phyloP scores from a whole-genome alignment of 1,140 invertebrate species.

The Ostrea denselamellosa region DNA sequence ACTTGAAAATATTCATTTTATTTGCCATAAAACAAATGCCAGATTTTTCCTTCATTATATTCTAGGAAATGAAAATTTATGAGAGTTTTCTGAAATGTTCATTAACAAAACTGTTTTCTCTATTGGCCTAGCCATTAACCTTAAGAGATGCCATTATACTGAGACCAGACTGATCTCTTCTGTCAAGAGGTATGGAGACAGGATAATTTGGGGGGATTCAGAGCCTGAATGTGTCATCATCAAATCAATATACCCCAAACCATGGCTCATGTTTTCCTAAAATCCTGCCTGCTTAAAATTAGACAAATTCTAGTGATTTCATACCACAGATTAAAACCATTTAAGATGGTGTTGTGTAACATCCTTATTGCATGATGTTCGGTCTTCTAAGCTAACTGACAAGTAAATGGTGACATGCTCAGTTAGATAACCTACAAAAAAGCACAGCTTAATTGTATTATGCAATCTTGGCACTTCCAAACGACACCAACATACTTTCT shows the following conservation, averaged over 20 bases:
- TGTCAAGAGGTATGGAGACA: neutral
- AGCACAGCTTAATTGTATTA: neutral
- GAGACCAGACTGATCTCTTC: neutral
- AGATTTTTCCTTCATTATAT: neutral
- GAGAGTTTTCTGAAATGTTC: conserved; percentile 14
- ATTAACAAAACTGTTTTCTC: conserved; percentile 1
- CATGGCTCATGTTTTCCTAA: neutral
- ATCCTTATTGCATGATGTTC: neutral
- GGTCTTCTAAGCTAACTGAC: neutral
- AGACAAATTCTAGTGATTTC: neutral
- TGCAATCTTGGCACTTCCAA: neutral
- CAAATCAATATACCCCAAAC: conserved; percentile 17
- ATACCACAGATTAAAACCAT: neutral
- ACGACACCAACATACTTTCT: neutral
- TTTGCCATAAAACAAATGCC: neutral
- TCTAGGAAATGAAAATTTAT: conserved; percentile 25
- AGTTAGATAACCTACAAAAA: neutral
- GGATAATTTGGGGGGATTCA: neutral
- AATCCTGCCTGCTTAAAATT: neutral
- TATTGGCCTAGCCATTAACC: neutral
- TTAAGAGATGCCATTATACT: neutral
- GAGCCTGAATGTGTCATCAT: neutral
- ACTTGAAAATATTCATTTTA: too few species aligned
- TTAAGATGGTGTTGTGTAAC: neutral
- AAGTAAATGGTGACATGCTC: neutral